These are phyloP conservation scores for Phenganax marumi DNA, from an alignment of 92 coral and sea anemone species.

Conservation along the genomic window DNA sequence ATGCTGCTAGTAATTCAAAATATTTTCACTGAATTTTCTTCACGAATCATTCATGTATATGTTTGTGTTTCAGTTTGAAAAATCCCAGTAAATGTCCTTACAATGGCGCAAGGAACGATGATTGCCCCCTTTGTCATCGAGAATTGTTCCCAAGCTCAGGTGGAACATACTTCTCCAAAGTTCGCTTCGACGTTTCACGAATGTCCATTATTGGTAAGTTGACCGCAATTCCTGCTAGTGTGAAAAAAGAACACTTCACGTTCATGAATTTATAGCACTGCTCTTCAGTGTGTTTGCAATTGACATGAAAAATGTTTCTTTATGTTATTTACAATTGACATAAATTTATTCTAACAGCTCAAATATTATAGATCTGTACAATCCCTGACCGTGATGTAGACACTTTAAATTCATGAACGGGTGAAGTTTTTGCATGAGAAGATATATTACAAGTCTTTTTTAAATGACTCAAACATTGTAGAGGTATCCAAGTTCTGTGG, in stretches of 20 bases:
- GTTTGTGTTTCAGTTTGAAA: slow-evolving; percentile 59
- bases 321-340: too few species aligned
- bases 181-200: slow-evolving; percentile 68
- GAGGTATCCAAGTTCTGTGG: too few species aligned
- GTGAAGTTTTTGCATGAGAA: background rate
- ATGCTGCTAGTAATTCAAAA: background rate
- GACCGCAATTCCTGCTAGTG: too few species aligned
- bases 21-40: background rate
- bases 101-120: slow-evolving; percentile 69
- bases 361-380: background rate
- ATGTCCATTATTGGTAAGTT: slow-evolving; percentile 78
- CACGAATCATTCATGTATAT: background rate
- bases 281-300: background rate
- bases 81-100: slow-evolving; percentile 70
- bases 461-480: too few species aligned
- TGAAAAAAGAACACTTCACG: background rate
- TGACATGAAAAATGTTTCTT: too few species aligned
- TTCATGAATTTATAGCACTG: background rate
- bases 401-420: background rate
- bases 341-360: too few species aligned
- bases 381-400: background rate
- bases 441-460: too few species aligned
- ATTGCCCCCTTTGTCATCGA: slow-evolving; percentile 66
- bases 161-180: slow-evolving; percentile 82
- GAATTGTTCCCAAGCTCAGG: slow-evolving; percentile 72